Conservation (phyloP, 2,888 invertebrate genomes). For the Stenurella melanura region DNA sequence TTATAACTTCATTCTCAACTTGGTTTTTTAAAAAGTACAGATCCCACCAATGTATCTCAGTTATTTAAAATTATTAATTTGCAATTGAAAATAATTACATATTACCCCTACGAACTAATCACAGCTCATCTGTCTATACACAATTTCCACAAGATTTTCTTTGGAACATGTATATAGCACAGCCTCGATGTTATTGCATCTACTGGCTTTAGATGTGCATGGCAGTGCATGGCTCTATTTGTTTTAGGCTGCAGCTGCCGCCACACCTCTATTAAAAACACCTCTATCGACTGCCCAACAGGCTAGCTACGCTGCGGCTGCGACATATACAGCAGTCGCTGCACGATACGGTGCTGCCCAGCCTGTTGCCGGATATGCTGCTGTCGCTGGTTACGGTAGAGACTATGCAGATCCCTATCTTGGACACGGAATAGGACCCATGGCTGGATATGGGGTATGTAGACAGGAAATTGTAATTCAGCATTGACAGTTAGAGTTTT, state of each 20-base stretch:
- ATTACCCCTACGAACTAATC: not conserved
- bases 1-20: too few relatives aligned
- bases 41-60: too few relatives aligned
- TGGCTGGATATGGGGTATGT: conserved; percentile 95
- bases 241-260: conserved; percentile 78
- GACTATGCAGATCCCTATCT: conserved; percentile 96
- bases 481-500: conserved; percentile 6
- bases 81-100: not conserved
- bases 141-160: conserved; percentile 10
- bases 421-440: conserved; percentile 96
- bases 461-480: conserved; percentile 69
- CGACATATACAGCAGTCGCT: conserved; percentile 87
- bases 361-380: conserved; percentile 83
- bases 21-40: too few relatives aligned
- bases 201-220: conserved; percentile 70
- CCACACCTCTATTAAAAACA: conserved; percentile 86
- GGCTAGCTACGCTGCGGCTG: conserved; percentile 89
- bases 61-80: not conserved
- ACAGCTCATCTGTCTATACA: conserved; percentile 17
- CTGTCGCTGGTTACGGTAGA: conserved; percentile 87
- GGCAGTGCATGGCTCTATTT: conserved; percentile 66
- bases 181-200: conserved; percentile 52
- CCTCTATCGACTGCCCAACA: conserved; percentile 90
- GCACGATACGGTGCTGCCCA: conserved; percentile 76
- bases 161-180: conserved; percentile 47